phyloP scores from a whole-genome alignment of 2,113 vertebrate species.

The Ifrita kowaldi region DNA sequence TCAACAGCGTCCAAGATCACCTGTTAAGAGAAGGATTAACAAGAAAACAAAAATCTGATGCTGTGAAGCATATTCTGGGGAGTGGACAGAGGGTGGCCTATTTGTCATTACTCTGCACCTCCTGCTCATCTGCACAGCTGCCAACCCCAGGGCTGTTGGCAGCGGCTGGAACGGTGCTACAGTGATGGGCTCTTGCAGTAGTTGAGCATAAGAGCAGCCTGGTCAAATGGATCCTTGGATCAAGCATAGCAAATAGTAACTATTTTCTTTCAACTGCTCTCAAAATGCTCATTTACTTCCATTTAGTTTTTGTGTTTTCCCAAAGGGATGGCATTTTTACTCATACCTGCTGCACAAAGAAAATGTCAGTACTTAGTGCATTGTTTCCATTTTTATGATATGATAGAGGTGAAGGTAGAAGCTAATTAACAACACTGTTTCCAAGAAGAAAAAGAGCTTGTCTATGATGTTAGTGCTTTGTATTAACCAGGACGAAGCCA shows the following conservation, averaged over 20 bases:
- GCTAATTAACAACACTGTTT: conserved; percentile 66
- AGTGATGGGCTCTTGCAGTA: background rate
- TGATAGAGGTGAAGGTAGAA: conserved; percentile 48
- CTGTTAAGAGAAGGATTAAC: background rate
- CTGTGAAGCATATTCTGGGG: background rate
- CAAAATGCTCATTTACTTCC: background rate
- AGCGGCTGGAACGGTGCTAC: background rate
- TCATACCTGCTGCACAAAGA: background rate
- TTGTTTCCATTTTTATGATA: conserved; percentile 47
- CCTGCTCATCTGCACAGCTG: background rate
- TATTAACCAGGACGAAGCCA: conserved; percentile 56
- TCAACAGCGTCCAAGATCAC: background rate
- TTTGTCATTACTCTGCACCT: background rate
- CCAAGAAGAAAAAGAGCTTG: conserved; percentile 37
- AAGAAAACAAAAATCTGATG: background rate
- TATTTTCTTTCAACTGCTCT: background rate
- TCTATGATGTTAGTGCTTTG: conserved; percentile 33
- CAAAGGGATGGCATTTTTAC: background rate
- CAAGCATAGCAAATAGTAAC: background rate
- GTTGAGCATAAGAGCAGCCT: background rate
- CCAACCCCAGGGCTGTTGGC: background rate
- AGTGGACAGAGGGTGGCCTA: background rate
- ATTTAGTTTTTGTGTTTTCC: background rate
- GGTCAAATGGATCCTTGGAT: background rate
- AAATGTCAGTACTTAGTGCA: conserved; percentile 23